These are phyloP conservation scores for Drosophila nr. fundita DNA, from an alignment of 2,888 invertebrate genomes.

Conservation along the genomic window DNA sequence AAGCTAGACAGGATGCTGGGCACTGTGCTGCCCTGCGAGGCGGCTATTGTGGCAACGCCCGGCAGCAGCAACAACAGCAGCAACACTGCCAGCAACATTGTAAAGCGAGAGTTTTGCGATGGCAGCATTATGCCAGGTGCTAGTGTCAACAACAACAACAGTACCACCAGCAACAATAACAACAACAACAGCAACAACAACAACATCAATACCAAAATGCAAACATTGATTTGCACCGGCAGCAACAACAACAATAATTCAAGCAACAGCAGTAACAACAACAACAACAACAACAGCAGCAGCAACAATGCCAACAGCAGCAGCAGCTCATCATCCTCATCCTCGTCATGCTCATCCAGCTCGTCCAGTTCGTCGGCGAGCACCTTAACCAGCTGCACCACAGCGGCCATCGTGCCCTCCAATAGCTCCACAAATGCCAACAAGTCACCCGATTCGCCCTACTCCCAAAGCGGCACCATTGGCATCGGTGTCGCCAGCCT, in stretches of 20 bases:
- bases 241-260: constrained; percentile 15
- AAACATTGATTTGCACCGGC: constrained; percentile 56
- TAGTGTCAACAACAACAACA: constrained; percentile 69
- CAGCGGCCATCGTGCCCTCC: constrained; percentile 80
- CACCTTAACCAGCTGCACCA: constrained; percentile 76
- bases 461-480: constrained; percentile 66
- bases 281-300: constrained; percentile 33
- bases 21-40: constrained; percentile 85
- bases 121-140: constrained; percentile 77
- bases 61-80: constrained; percentile 64
- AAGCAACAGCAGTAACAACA: constrained; percentile 39
- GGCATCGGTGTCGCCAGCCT: constrained; percentile 45
- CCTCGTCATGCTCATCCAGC: constrained; percentile 78
- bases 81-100: constrained; percentile 67
- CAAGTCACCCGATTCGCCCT: constrained; percentile 76
- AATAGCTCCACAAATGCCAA: constrained; percentile 81
- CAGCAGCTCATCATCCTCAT: constrained; percentile 79
- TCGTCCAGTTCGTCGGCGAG: constrained; percentile 73
- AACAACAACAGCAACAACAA: constrained; percentile 57
- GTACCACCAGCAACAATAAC: constrained; percentile 60
- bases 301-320: constrained; percentile 62
- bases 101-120: constrained; percentile 84
- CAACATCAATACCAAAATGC: constrained; percentile 73
- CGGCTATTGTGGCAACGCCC: constrained; percentile 83
- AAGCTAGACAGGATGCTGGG: constrained; percentile 83